Base-by-base conservation (phyloP, 2,888 invertebrate genomes). In the Helicoverpa assulta region DNA sequence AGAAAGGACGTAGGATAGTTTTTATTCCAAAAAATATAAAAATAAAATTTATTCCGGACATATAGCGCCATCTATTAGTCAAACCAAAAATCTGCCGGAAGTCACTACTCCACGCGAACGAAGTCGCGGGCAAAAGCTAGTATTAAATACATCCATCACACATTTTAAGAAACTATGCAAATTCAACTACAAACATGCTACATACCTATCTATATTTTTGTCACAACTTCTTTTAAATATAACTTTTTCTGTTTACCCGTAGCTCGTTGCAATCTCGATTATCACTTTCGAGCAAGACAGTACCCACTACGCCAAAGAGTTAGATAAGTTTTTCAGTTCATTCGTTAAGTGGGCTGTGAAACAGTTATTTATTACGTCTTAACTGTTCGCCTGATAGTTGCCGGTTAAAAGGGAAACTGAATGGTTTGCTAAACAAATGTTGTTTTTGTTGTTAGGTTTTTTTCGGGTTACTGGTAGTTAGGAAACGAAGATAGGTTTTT, bases 251-350 rank as follows among this genome's bases (percentile, higher is more conserved):
- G 18, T 50, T 8, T 50, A 7, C 21, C 1, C 16, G 26, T 12
- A n/a, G 21, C 12, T 12, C 16, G 0, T 21, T 57, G 10, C 10
- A 40, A 55, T 55, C n/a, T n/a, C 47, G 5, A 47, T 47, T 59
- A 73, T 77, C 75, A 78, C 83, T 79, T 85, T 73, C 50, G 40
- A 26, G 26, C 56, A 33, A 56, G 53, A 77, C 69, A 54, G 78
- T 82, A 74, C 75, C 62, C 57, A 56, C 80, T 87, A 86, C 83
- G 86, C 56, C 51, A 67, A 84, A 86, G 85, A 90, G 88, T 88
- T 85, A 92, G 92, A 93, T 93, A 94, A 94, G 93, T 95, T 94
- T 94, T 95, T 94, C 92, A 94, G 92, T 93, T 92, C 90, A 93
- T 94, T 94, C 93, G 92, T 92, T 93, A 94, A 95, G 94, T 95